A percentile compares a stretch with the other conserved stretches of the same genome.
phyloP scores from a whole-genome alignment of 2,797 vertebrate genomes.

The Scleropages formosus region DNA sequence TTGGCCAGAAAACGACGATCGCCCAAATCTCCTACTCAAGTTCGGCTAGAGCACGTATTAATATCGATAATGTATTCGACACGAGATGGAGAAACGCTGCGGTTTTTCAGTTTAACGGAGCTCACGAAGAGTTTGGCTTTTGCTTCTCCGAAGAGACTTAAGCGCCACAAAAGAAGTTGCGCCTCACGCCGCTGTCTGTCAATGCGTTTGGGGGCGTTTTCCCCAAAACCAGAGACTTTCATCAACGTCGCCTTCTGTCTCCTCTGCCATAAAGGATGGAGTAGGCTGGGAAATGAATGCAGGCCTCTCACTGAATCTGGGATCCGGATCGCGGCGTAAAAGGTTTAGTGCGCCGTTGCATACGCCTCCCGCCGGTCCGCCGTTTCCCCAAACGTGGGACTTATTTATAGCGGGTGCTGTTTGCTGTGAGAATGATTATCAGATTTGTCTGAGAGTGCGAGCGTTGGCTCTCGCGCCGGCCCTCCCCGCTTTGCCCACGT shows the following conservation, averaged over 20 bases:
- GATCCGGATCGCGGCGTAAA: constrained; percentile 67
- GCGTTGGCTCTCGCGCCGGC: constrained; percentile 58
- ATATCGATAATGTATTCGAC: background rate
- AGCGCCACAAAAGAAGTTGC: constrained; percentile 15
- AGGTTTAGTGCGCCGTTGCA: constrained; percentile 59
- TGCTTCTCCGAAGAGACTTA: background rate
- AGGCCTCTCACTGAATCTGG: constrained; percentile 52
- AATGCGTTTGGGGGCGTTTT: constrained; percentile 62
- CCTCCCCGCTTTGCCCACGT: constrained; percentile 62
- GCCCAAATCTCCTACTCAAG: background rate
- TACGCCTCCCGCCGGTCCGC: constrained; percentile 61
- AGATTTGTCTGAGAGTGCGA: constrained; percentile 68
- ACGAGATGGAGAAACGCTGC: too few species aligned
- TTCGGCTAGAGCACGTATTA: background rate
- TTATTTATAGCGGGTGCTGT: constrained; percentile 60
- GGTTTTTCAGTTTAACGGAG: too few species aligned
- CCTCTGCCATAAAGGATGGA: constrained; percentile 58
- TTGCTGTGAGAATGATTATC: constrained; percentile 61
- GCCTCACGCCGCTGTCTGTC: constrained; percentile 49
- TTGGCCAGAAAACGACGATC: constrained; percentile 16
- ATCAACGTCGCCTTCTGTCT: constrained; percentile 62
- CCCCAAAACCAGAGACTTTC: constrained; percentile 50
- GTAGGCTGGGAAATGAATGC: constrained; percentile 63
- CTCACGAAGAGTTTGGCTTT: too few species aligned
- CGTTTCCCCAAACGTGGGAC: constrained; percentile 52